Evolutionary conservation across 2,113 vertebrate genomes (phyloP).

Genomic region (Atherinomorus stipes): DNA sequence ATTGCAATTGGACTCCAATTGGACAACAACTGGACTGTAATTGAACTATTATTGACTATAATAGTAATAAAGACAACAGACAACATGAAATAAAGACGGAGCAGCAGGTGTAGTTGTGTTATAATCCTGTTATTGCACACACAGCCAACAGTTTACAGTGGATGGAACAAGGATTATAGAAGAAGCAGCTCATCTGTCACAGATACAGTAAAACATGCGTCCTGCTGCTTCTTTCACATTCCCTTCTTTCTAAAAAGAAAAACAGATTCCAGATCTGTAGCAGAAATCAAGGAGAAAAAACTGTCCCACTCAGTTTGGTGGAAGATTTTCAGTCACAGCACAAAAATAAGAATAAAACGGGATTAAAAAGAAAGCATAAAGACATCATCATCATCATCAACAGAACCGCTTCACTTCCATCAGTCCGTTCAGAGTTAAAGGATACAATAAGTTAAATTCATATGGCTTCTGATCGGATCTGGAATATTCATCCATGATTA

Average conservation of each 20-base stretch:
- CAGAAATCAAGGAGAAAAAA: background rate
- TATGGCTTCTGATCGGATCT: constrained; percentile 86
- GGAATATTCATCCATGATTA: constrained; percentile 77
- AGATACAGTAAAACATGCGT: constrained; percentile 31
- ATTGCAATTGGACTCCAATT: too few relatives aligned
- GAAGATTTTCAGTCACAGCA: too few relatives aligned
- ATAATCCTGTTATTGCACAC: constrained; percentile 34
- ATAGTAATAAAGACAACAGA: too few relatives aligned
- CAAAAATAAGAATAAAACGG: too few relatives aligned
- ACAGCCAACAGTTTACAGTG: constrained; percentile 12
- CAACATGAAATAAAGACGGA: background rate
- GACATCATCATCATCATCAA: background rate
- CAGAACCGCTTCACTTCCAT: constrained; percentile 46
- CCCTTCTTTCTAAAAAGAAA: constrained; percentile 24
- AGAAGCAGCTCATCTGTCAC: constrained; percentile 29
- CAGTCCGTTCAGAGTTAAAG: constrained; percentile 85
- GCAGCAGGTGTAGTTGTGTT: background rate
- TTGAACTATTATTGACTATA: too few relatives aligned
- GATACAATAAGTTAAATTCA: constrained; percentile 95
- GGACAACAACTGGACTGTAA: too few relatives aligned
- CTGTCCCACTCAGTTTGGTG: too few relatives aligned
- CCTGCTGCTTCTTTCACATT: constrained; percentile 21
- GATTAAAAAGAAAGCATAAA: too few relatives aligned
- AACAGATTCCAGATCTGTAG: constrained; percentile 66
- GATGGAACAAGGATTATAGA: constrained; percentile 35